phyloP scores from a whole-genome alignment of 1,140 invertebrate species.

The Rhopalosiphum padi region DNA sequence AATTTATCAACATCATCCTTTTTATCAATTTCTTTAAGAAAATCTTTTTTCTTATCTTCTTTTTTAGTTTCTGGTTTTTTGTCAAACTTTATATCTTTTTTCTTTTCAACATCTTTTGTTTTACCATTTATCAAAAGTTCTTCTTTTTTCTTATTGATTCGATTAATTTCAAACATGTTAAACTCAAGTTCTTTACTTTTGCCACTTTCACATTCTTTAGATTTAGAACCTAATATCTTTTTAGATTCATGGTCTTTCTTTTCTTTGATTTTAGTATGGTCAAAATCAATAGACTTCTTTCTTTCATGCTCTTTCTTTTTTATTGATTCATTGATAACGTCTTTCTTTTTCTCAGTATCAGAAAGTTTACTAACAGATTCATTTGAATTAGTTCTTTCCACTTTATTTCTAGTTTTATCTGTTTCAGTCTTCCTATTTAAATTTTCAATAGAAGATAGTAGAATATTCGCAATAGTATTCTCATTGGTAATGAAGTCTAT shows the following conservation, averaged over 20 bases:
- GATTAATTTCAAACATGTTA: constrained; percentile 59
- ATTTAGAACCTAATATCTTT: constrained; percentile 29
- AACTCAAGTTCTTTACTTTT: constrained; percentile 58
- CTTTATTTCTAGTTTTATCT: constrained; percentile 54
- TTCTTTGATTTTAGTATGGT: constrained; percentile 65
- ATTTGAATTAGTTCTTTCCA: constrained; percentile 46
- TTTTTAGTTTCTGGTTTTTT: constrained; percentile 53
- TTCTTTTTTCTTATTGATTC: constrained; percentile 56
- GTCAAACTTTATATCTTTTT: constrained; percentile 43
- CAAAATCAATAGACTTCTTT: constrained; percentile 63
- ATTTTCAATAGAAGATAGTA: constrained; percentile 50
- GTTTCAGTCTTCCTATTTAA: constrained; percentile 24
- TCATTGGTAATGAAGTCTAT: constrained; percentile 45
- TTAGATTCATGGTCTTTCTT: constrained; percentile 63
- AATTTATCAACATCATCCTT: constrained; percentile 50
- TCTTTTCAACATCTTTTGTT: constrained; percentile 49
- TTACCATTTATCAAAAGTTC: constrained; percentile 57
- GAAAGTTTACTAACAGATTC: constrained; percentile 32
- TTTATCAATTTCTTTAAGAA: constrained; percentile 54
- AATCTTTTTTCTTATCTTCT: constrained; percentile 56
- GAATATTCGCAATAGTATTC: constrained; percentile 47
- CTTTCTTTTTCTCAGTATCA: constrained; percentile 50
- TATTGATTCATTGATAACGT: constrained; percentile 41
- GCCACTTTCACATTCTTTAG: constrained; percentile 58
- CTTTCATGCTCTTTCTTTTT: constrained; percentile 62